phyloP scores from a whole-genome alignment of 2,113 vertebrate genomes.

The Corythornis vintsioides region DNA sequence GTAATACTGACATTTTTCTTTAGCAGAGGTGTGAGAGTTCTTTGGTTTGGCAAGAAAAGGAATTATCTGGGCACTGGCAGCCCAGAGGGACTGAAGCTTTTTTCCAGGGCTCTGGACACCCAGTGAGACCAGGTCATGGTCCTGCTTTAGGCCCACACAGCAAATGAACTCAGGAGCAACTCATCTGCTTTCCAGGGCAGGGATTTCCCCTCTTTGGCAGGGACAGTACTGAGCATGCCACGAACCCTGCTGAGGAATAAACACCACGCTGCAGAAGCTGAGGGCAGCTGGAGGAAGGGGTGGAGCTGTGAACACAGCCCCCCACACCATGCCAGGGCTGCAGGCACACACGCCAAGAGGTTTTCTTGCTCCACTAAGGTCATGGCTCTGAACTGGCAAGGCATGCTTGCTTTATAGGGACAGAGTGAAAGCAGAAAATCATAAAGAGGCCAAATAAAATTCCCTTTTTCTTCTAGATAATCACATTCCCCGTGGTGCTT shows the following conservation, averaged over 20 bases:
- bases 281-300: neutral
- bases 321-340: accelerated
- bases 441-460: neutral
- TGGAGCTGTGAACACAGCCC: neutral
- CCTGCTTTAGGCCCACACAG: neutral
- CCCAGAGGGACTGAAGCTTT: neutral
- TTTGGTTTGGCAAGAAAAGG: neutral
- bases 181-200: neutral
- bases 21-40: neutral
- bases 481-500: neutral
- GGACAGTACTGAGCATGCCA: neutral
- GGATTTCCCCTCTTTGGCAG: neutral
- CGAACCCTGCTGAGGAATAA: neutral
- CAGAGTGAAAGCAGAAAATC: neutral
- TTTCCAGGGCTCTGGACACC: neutral
- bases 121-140: accelerated
- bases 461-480: neutral
- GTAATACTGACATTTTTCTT: neutral
- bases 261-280: accelerated
- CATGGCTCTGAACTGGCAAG: neutral
- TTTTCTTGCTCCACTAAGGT: neutral
- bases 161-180: neutral
- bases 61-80: neutral
- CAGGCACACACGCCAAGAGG: neutral
- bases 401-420: neutral